phyloP scores from a whole-genome alignment of 2,888 invertebrate genomes.

The Drosophila cognata region DNA sequence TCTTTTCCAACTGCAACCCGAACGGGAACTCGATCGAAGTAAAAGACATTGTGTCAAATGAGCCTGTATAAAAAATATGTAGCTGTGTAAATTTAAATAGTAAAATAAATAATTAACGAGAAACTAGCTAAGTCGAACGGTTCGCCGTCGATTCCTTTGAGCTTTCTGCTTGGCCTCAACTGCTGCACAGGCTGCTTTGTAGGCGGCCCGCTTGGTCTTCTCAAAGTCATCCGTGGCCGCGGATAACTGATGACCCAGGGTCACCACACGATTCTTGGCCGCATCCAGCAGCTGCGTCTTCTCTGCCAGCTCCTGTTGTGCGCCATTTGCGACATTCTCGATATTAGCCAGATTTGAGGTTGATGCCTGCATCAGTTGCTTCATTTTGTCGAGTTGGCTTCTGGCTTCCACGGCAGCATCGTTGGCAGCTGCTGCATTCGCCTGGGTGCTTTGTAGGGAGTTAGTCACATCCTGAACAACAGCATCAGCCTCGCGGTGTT shows the following conservation, averaged over 20 bases:
- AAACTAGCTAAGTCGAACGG: not conserved
- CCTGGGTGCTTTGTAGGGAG: slow-evolving; percentile 88
- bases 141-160: slow-evolving; percentile 7
- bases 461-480: slow-evolving; percentile 88
- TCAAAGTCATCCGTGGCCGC: slow-evolving; percentile 88
- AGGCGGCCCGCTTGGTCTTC: slow-evolving; percentile 89
- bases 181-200: slow-evolving; percentile 89
- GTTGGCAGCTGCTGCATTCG: slow-evolving; percentile 87
- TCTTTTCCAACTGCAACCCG: not conserved
- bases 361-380: slow-evolving; percentile 85
- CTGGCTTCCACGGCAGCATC: slow-evolving; percentile 88
- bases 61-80: slow-evolving; percentile 2
- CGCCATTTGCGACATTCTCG: slow-evolving; percentile 87
- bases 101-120: not conserved
- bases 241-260: slow-evolving; percentile 87
- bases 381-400: slow-evolving; percentile 86
- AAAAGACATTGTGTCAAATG: too few relatives aligned
- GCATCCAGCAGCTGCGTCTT: slow-evolving; percentile 89
- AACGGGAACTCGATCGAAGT: too few relatives aligned
- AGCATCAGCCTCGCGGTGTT: slow-evolving; percentile 89
- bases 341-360: slow-evolving; percentile 87
- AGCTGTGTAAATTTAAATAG: not conserved
- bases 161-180: slow-evolving; percentile 88
- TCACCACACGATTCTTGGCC: slow-evolving; percentile 88
- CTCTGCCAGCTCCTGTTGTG: slow-evolving; percentile 88